Conservation (phyloP, 92 coral and sea anemone genomes). For the Hydrozoanthus gracilis region DNA sequence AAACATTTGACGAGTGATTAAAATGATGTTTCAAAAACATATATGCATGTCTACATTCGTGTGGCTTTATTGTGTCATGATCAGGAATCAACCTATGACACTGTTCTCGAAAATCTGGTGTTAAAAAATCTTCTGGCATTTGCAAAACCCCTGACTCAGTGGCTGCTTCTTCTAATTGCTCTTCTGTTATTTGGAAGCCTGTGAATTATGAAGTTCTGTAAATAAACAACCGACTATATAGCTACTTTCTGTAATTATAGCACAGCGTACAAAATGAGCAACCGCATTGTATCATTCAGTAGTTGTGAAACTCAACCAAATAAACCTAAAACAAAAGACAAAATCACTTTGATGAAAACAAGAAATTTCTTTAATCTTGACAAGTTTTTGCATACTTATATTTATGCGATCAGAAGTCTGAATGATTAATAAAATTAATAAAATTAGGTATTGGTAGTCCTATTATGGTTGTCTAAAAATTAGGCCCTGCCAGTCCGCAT, state of each 20-base stretch:
- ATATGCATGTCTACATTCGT: constrained; percentile 39
- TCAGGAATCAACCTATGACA: constrained; percentile 42
- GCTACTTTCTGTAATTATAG: constrained; percentile 24
- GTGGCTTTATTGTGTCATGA: constrained; percentile 39
- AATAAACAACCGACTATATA: too few species aligned
- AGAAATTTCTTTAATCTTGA: too few species aligned
- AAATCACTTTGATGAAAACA: constrained; percentile 40
- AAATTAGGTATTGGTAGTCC: too few species aligned
- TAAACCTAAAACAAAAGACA: constrained; percentile 45
- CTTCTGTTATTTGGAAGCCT: constrained; percentile 35
- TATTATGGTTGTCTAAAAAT: too few species aligned
- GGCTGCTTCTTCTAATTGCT: constrained; percentile 34
- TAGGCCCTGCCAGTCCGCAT: too few species aligned
- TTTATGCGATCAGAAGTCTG: too few species aligned
- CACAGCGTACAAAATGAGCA: constrained; percentile 27
- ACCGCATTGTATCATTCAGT: constrained; percentile 36
- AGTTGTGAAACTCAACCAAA: constrained; percentile 21
- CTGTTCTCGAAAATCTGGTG: constrained; percentile 38
- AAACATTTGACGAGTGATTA: constrained; percentile 14
- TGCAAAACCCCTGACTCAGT: constrained; percentile 36
- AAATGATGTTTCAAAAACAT: constrained; percentile 32
- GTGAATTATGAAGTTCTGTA: constrained; percentile 16
- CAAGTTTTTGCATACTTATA: too few species aligned
- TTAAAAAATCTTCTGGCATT: constrained; percentile 25
- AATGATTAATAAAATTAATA: too few species aligned